A percentile compares a stretch with the other conserved stretches of the same genome.
These are phyloP conservation scores for Prinia subflava DNA, from an alignment of 2,113 vertebrate genomes.

Conservation along the genomic window DNA sequence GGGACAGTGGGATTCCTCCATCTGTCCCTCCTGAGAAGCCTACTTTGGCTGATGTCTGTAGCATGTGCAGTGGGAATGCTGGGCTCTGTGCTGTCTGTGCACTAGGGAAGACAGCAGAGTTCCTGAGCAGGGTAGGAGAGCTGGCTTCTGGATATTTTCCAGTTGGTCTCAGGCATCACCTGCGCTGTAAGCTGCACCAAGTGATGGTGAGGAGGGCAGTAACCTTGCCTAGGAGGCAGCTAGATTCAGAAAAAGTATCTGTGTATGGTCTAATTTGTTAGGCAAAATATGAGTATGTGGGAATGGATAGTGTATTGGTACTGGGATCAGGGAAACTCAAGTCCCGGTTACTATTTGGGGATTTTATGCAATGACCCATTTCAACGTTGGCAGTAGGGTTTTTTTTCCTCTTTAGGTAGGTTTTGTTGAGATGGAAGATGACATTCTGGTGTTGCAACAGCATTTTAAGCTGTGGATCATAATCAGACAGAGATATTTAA, in stretches of 20 bases:
- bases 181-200: neutral
- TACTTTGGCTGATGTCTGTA: neutral
- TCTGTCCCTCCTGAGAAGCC: neutral
- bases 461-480: neutral
- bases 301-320: neutral
- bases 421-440: neutral
- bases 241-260: neutral
- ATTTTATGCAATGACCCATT: neutral
- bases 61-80: neutral
- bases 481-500: neutral
- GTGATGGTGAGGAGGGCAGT: neutral
- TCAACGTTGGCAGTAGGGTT: neutral
- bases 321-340: neutral
- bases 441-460: neutral
- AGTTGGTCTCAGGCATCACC: neutral
- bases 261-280: neutral
- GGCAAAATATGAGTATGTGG: neutral
- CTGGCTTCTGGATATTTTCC: neutral
- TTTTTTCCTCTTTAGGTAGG: neutral
- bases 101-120: fast-evolving
- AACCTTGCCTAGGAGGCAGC: neutral
- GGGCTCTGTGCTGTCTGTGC: neutral
- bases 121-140: neutral
- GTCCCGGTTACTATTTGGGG: neutral
- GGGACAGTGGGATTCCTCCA: neutral